Conservation (phyloP, 2,888 invertebrate genomes). For the Lithodes maja region DNA sequence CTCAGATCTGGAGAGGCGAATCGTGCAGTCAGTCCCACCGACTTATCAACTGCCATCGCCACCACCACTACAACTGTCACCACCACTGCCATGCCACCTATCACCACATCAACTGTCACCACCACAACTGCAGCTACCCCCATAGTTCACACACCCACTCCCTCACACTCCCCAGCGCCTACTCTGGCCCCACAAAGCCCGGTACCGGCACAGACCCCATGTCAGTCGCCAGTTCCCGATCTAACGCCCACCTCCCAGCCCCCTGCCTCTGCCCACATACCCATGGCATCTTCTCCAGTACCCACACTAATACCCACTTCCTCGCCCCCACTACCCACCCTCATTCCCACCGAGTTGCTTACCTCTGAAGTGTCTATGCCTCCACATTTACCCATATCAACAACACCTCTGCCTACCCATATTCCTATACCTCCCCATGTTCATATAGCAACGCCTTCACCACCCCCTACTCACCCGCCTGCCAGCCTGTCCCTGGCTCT, state of each 20-base stretch:
- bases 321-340: neutral
- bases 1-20: neutral
- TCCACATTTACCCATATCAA: neutral
- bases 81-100: neutral
- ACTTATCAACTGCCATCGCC: neutral
- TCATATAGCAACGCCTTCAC: neutral
- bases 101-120: neutral
- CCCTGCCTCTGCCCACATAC: conserved; percentile 1
- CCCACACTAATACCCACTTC: neutral
- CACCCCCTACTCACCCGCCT: neutral
- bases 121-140: neutral
- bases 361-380: neutral
- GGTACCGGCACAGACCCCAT: neutral
- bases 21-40: neutral
- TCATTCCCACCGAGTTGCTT: neutral
- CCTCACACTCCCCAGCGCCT: neutral
- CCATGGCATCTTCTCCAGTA: conserved; percentile 3
- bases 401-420: neutral
- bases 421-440: neutral
- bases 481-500: neutral
- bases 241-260: neutral
- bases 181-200: neutral
- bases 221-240: neutral
- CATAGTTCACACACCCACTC: neutral
- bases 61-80: conserved; percentile 20